Conservation (phyloP, 2,797 vertebrate genomes). For the Chloroceryle inda region DNA sequence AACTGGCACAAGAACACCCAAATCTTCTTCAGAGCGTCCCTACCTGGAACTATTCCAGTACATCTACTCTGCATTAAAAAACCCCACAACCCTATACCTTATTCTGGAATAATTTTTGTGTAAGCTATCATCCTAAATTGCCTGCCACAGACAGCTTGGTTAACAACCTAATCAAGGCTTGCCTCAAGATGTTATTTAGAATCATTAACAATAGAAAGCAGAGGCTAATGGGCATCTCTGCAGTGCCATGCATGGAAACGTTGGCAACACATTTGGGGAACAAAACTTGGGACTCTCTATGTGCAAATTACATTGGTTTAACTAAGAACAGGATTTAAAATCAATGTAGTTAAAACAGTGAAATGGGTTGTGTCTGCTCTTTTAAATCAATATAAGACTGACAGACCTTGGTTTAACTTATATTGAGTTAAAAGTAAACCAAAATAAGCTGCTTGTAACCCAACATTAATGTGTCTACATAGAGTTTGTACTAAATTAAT, state of each 20-base stretch:
- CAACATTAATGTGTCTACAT: background rate
- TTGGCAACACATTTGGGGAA: background rate
- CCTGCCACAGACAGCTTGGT: slow-evolving; percentile 13
- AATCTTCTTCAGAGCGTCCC: background rate
- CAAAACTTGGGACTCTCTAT: background rate
- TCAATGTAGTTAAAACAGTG: background rate
- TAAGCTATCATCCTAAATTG: slow-evolving; percentile 17
- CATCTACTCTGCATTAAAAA: background rate
- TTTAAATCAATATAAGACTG: slow-evolving; percentile 5
- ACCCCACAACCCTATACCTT: background rate
- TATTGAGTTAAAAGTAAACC: background rate
- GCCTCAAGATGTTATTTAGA: background rate
- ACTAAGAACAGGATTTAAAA: background rate
- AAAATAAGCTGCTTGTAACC: background rate
- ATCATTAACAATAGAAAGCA: slow-evolving; percentile 32
- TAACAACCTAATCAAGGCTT: slow-evolving; percentile 47
- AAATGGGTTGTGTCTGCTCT: background rate
- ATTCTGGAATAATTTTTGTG: slow-evolving; percentile 4
- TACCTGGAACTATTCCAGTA: background rate
- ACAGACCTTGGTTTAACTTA: background rate
- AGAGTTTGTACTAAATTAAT: slow-evolving; percentile 15
- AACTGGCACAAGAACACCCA: background rate
- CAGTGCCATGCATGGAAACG: background rate
- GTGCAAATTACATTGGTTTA: background rate
- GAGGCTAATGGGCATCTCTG: background rate